These are phyloP conservation scores for Drosophila auraria DNA, from an alignment of 1,140 invertebrate species.

Conservation along the genomic window DNA sequence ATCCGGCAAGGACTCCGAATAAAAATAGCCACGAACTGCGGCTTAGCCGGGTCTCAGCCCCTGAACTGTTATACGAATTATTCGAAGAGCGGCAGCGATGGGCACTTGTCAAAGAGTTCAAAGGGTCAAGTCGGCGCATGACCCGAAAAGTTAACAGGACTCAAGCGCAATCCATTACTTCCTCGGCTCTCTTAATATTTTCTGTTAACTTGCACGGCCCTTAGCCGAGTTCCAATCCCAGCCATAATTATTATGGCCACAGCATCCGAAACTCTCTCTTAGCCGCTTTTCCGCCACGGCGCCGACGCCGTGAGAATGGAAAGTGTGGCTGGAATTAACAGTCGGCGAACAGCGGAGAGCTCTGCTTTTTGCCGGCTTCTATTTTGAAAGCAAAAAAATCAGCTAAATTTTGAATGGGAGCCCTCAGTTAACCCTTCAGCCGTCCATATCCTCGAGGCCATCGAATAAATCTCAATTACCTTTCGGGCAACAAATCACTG, in stretches of 20 bases:
- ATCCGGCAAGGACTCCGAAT: conserved; percentile 13
- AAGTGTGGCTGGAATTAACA: conserved; percentile 2
- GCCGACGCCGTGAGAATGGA: conserved; percentile 8
- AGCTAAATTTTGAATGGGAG: conserved; percentile 7
- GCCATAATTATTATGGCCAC: conserved; percentile 20
- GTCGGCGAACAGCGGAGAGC: neutral
- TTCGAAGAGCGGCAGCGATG: neutral
- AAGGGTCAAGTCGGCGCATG: conserved; percentile 15
- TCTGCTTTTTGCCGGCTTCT: conserved; percentile 24
- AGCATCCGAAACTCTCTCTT: conserved; percentile 10
- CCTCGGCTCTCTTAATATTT: neutral
- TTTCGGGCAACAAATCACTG: conserved; percentile 45
- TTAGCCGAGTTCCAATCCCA: conserved; percentile 25
- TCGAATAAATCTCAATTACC: conserved; percentile 47
- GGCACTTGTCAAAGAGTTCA: conserved; percentile 1
- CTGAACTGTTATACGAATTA: conserved; percentile 7
- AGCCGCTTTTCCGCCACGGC: neutral
- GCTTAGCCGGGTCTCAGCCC: conserved; percentile 5
- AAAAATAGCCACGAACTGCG: neutral
- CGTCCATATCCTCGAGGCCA: conserved; percentile 11
- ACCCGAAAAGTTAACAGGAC: conserved; percentile 12
- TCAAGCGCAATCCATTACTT: neutral
- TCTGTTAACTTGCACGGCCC: too few species aligned
- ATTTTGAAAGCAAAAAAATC: conserved; percentile 10
- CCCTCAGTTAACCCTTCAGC: conserved; percentile 28